Evolutionary conservation across 2,797 vertebrate genomes (phyloP).

Genomic region (Leptatherina wallacei): DNA sequence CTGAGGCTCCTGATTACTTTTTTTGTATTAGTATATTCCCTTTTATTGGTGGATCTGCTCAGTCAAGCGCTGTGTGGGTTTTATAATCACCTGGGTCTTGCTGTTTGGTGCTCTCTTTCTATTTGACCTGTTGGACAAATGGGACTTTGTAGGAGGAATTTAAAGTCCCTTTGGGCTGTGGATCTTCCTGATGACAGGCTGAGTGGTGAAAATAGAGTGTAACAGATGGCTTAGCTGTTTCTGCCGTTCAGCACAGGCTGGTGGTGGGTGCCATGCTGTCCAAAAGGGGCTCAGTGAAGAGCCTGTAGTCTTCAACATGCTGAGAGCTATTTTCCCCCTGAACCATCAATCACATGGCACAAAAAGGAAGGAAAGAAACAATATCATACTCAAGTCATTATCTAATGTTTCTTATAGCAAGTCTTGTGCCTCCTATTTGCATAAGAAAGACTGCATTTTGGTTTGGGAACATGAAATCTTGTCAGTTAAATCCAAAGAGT

Average conservation of each 20-base stretch:
- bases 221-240: constrained; percentile 83
- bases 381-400: constrained; percentile 34
- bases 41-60: constrained; percentile 48
- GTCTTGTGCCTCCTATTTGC: background rate
- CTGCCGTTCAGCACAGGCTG: constrained; percentile 71
- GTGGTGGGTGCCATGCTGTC: constrained; percentile 66
- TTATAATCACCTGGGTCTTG: constrained; percentile 40
- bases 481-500: constrained; percentile 1
- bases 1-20: constrained; percentile 50
- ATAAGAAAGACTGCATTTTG: background rate
- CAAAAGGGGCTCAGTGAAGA: constrained; percentile 63
- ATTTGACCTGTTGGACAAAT: constrained; percentile 66
- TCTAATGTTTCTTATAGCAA: constrained; percentile 5
- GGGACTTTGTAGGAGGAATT: constrained; percentile 48
- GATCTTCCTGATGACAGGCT: constrained; percentile 61
- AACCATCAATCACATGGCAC: constrained; percentile 58
- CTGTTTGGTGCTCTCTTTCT: constrained; percentile 34
- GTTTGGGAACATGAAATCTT: background rate
- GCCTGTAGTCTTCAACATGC: constrained; percentile 53
- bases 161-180: constrained; percentile 45
- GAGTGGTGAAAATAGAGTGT: constrained; percentile 80
- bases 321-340: constrained; percentile 47
- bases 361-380: constrained; percentile 32
- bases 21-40: constrained; percentile 45
- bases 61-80: constrained; percentile 25